phyloP scores from a whole-genome alignment of 2,888 invertebrate genomes.

The Ischnus inquisitorius region DNA sequence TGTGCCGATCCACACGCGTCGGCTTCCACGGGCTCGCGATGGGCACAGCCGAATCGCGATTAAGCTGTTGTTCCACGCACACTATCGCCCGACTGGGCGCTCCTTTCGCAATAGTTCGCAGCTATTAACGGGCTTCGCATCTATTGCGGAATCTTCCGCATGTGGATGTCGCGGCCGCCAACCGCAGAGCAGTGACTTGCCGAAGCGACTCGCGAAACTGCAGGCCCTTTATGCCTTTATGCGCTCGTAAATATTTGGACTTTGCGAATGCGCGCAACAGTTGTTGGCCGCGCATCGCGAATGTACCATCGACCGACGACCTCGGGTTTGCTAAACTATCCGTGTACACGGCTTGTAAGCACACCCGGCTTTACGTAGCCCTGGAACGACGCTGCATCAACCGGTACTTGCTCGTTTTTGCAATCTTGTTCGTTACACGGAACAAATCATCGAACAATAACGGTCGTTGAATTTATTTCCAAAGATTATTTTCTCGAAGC shows the following conservation, averaged over 20 bases:
- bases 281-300: neutral
- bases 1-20: slow-evolving; percentile 14
- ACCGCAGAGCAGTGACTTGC: neutral
- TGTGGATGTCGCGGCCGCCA: too few species aligned
- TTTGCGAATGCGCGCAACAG: neutral
- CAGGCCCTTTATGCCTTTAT: neutral
- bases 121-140: too few species aligned
- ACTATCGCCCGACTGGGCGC: too few species aligned
- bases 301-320: neutral
- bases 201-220: neutral
- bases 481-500: too few species aligned
- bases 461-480: too few species aligned
- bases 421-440: too few species aligned
- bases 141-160: too few species aligned
- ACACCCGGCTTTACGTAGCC: neutral
- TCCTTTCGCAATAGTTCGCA: too few species aligned
- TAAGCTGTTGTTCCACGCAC: too few species aligned
- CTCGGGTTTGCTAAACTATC: neutral
- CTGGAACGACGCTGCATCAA: neutral
- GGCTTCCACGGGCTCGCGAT: neutral
- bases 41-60: too few species aligned
- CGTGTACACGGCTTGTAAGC: neutral
- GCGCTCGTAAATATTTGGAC: slow-evolving; percentile 14
- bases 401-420: too few species aligned
- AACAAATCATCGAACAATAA: too few species aligned